These are phyloP conservation scores for Archilochus colubris DNA, from an alignment of 2,113 vertebrate genomes.

Conservation along the genomic window DNA sequence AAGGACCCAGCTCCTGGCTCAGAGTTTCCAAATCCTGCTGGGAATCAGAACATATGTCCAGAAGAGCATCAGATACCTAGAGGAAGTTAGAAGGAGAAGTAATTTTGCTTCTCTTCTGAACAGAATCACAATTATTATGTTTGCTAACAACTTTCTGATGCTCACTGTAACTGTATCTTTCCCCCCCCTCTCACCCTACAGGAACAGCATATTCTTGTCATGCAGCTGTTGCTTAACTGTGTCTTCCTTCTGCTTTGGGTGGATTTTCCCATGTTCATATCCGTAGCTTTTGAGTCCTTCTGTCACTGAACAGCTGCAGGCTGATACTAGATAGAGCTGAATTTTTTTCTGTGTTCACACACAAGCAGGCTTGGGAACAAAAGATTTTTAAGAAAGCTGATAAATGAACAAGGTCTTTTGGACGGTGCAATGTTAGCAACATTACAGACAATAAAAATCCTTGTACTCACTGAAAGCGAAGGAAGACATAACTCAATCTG, in stretches of 20 bases:
- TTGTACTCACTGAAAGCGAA: constrained; percentile 33
- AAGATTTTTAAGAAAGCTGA: constrained; percentile 63
- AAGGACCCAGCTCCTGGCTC: background rate
- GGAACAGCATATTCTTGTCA: constrained; percentile 64
- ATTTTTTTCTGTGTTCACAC: constrained; percentile 68
- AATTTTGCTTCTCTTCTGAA: background rate
- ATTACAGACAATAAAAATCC: constrained; percentile 33
- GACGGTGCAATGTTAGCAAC: constrained; percentile 19
- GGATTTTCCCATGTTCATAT: constrained; percentile 87
- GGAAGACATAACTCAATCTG: constrained; percentile 63
- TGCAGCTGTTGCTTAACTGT: constrained; percentile 76
- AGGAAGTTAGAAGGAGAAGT: background rate
- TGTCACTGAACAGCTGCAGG: constrained; percentile 88
- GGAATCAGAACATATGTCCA: constrained; percentile 1
- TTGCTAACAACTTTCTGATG: constrained; percentile 44
- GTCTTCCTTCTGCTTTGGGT: constrained; percentile 76
- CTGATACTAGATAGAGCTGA: constrained; percentile 81
- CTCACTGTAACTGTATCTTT: constrained; percentile 39
- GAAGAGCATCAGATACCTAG: constrained; percentile 8
- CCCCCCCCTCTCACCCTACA: background rate
- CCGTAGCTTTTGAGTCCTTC: constrained; percentile 86
- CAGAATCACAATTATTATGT: background rate
- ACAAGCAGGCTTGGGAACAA: constrained; percentile 62
- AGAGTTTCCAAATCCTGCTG: background rate
- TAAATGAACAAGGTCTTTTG: constrained; percentile 68